Conservation (phyloP, 2,113 vertebrate species). For the Tiliqua scincoides region DNA sequence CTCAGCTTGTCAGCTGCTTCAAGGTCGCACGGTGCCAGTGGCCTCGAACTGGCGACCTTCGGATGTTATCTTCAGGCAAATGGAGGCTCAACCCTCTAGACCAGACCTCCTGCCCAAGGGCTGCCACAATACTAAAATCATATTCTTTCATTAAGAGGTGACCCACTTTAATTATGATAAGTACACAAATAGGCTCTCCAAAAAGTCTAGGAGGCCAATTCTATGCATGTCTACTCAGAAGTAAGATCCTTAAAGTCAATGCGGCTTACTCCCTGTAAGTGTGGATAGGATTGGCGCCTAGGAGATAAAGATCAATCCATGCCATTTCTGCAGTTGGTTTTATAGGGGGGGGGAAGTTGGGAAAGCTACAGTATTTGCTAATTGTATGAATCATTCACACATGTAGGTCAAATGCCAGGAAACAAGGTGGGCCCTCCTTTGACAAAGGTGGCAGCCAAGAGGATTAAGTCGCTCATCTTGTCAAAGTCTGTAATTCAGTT, state of each 20-base stretch:
- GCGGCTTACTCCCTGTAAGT: no score
- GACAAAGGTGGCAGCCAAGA: slow-evolving; percentile 7
- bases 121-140: not conserved
- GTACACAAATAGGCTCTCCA: no score
- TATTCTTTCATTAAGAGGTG: not conserved
- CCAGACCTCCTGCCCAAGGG: no score
- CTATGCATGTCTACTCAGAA: no score
- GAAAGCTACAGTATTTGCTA: not conserved
- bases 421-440: slow-evolving; percentile 18
- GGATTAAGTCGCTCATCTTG: slow-evolving; percentile 38
- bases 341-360: not conserved
- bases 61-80: no score
- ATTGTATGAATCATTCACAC: not conserved
- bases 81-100: no score
- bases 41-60: no score
- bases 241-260: no score
- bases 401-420: slow-evolving; percentile 36
- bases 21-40: no score
- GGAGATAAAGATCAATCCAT: not conserved
- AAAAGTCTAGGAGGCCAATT: not conserved
- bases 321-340: no score
- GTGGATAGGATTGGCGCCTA: no score
- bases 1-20: no score
- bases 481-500: slow-evolving; percentile 16
- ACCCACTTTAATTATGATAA: not conserved